Base-by-base conservation (phyloP, 1,140 invertebrate species). In the Belonocnema kinseyi region DNA sequence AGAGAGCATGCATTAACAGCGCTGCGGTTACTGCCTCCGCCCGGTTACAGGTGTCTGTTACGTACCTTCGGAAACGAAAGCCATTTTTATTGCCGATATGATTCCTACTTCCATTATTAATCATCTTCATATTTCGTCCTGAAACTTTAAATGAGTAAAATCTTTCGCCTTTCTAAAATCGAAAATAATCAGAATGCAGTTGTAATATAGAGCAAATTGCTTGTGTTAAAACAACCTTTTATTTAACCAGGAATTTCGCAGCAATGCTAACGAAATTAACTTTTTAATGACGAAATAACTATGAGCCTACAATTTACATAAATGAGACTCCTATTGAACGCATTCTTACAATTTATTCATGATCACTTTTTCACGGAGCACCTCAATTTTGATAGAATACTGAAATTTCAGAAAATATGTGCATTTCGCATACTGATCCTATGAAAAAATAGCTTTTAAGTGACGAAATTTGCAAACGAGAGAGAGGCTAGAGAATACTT, bases 1-100 rank as follows among this genome's bases (percentile, higher is more conserved):
- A 86, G 82, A 52, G 84, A 85, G 79, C 78, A 80, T 88, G 86
- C 86, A 88, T 88, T 89, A 90, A 88, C 8, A 10, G 83, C 84
- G 77, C 79, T 87, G 86, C 86, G 87, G 86, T 90, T 89, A 88
- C 86, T 83, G 79, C 79, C 74, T 74, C 51, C 72, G 50, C 51
- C 52, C 74, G 53, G n/a, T 74, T 78, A 83, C 79, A 82, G 80
- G 82, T 83, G 82, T 83, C 54, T 66, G 46, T 50, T 66, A 66
- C 17, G 71, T 77, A 74, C 26, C 51, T 73, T n/a, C 16, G 51
- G 51, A 14, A 66, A 77, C 77, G 73, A 78, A 83, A 74, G 26
- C 77, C 77, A 70, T 78, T 73, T 80, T 83, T 72, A 78, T 76
- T n/a, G 33, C 79, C 77, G 78, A 80, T 80, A 78, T 81, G 61